phyloP scores from a whole-genome alignment of 2,888 invertebrate species.

The Diarsia brunnea region DNA sequence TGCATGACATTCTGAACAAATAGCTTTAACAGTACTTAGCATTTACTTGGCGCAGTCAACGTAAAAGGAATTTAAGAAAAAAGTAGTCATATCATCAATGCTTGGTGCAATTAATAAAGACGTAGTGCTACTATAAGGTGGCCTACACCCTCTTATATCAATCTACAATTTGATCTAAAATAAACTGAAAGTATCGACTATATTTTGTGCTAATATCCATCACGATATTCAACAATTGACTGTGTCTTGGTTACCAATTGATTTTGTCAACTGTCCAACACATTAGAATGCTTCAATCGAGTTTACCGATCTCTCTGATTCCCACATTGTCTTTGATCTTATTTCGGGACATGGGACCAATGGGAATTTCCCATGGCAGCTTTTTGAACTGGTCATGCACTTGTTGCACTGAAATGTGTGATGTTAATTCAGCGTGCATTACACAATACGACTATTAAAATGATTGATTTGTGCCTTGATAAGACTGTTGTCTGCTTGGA shows the following conservation, averaged over 20 bases:
- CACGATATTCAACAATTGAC: constrained; percentile 1
- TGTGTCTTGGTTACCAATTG: constrained; percentile 3
- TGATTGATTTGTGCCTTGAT: constrained; percentile 34
- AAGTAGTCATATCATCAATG: constrained; percentile 51
- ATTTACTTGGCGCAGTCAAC: constrained; percentile 52
- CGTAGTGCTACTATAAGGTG: constrained; percentile 8
- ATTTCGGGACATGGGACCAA: constrained; percentile 14
- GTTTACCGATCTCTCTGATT: constrained; percentile 13
- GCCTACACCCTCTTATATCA: constrained; percentile 26
- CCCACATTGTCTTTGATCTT: constrained; percentile 14
- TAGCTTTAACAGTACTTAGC: constrained; percentile 57
- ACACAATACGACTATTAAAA: constrained; percentile 37
- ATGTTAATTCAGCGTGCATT: constrained; percentile 3
- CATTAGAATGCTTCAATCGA: not conserved
- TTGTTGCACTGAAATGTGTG: constrained; percentile 28
- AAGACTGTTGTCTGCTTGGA: constrained; percentile 9
- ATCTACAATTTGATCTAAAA: constrained; percentile 3
- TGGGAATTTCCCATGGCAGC: constrained; percentile 2
- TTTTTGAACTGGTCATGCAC: constrained; percentile 15
- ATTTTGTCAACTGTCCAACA: constrained; percentile 2
- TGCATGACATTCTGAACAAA: constrained; percentile 51
- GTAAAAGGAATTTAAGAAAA: constrained; percentile 22
- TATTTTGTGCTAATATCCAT: constrained; percentile 17
- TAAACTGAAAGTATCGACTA: not conserved
- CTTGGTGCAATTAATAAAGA: constrained; percentile 18